phyloP scores from a whole-genome alignment of 2,888 invertebrate species.

The Apantesis nais region DNA sequence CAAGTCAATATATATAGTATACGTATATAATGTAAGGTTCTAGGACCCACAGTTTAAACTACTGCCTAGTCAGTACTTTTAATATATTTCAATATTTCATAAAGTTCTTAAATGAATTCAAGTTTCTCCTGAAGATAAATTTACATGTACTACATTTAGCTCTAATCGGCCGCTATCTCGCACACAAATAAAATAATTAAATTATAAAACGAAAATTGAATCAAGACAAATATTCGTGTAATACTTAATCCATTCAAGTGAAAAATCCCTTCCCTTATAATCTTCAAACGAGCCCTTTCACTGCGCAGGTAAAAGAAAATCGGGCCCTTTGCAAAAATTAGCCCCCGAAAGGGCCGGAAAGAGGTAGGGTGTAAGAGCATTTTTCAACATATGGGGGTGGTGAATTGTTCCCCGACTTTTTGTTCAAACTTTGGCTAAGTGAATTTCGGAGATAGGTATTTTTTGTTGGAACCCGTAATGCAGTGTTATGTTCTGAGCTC shows the following conservation, averaged over 20 bases:
- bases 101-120: too few species aligned
- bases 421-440: conserved; percentile 68
- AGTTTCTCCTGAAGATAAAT: neutral
- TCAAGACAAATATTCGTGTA: conserved; percentile 16
- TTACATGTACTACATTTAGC: too few species aligned
- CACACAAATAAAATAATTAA: neutral
- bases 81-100: too few species aligned
- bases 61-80: too few species aligned
- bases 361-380: conserved; percentile 61
- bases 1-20: too few species aligned
- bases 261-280: conserved; percentile 55
- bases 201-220: conserved; percentile 13
- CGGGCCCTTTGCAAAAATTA: conserved; percentile 77
- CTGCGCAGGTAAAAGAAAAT: conserved; percentile 76
- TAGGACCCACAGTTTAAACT: too few species aligned
- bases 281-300: conserved; percentile 64
- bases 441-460: conserved; percentile 68
- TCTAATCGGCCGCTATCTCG: too few species aligned
- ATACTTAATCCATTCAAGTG: conserved; percentile 53
- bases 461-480: conserved; percentile 7
- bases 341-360: conserved; percentile 48
- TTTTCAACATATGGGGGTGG: conserved; percentile 66
- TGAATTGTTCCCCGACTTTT: conserved; percentile 52
- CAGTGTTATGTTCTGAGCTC: conserved; percentile 1
- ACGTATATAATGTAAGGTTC: too few species aligned